Evolutionary conservation across 2,888 invertebrate species (phyloP).

Genomic region (Cylindroiulus punctatus): DNA sequence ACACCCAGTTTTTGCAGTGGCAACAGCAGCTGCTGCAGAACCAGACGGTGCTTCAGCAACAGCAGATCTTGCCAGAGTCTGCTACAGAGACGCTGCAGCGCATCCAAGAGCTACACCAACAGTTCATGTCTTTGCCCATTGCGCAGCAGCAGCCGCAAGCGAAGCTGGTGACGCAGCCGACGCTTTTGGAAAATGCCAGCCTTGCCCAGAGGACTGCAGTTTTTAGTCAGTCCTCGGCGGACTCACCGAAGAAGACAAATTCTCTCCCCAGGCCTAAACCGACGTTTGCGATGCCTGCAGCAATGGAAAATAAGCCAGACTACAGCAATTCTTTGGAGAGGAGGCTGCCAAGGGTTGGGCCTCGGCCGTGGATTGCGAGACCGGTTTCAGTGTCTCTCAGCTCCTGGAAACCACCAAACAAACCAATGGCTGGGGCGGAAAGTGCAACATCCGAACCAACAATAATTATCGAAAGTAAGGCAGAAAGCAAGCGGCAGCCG

Average conservation of each 20-base stretch:
- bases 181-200: background rate
- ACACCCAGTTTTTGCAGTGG: constrained; percentile 58
- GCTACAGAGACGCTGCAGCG: constrained; percentile 49
- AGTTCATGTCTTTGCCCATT: constrained; percentile 52
- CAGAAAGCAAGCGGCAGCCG: background rate
- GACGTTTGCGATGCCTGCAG: constrained; percentile 4
- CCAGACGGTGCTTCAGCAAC: constrained; percentile 57
- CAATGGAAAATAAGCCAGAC: background rate
- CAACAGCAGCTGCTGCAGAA: constrained; percentile 58
- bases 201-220: background rate
- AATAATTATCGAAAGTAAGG: background rate
- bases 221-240: background rate
- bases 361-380: constrained; percentile 43
- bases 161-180: background rate
- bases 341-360: constrained; percentile 46
- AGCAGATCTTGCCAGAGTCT: constrained; percentile 56
- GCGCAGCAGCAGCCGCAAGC: background rate
- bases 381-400: constrained; percentile 37
- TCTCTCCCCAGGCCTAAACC: constrained; percentile 52
- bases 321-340: constrained; percentile 32
- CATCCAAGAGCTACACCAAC: constrained; percentile 53
- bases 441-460: constrained; percentile 21
- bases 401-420: constrained; percentile 1
- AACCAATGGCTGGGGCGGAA: background rate
- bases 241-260: background rate